Conservation (phyloP, 2,113 vertebrate species). For the Ptychochromis oligacanthus region DNA sequence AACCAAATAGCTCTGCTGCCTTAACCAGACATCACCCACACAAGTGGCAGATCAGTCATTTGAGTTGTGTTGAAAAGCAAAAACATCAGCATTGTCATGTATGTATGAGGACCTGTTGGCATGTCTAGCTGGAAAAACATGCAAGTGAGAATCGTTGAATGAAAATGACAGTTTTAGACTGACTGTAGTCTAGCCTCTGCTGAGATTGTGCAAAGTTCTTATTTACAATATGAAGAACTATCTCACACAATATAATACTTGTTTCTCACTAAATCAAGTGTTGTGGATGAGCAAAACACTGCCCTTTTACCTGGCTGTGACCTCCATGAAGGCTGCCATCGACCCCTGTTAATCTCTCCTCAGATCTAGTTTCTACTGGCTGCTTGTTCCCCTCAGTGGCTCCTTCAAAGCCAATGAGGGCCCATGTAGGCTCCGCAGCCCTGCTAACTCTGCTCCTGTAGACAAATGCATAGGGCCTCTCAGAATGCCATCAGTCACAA, state of each 20-base stretch:
- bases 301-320: slow-evolving; percentile 64
- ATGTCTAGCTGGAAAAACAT: too few species aligned
- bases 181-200: too few species aligned
- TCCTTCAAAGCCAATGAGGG: slow-evolving; percentile 36
- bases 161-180: too few species aligned
- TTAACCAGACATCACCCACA: too few species aligned
- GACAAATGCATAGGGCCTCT: slow-evolving; percentile 16
- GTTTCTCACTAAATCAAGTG: neutral
- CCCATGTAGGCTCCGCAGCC: neutral
- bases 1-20: too few species aligned
- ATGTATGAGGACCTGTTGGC: too few species aligned
- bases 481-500: slow-evolving; percentile 56
- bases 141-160: too few species aligned
- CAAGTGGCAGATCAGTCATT: too few species aligned
- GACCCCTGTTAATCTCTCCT: slow-evolving; percentile 63
- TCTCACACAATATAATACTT: neutral
- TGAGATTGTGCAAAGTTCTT: too few species aligned
- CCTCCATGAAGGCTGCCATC: slow-evolving; percentile 47
- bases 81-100: too few species aligned
- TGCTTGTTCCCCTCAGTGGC: slow-evolving; percentile 46
- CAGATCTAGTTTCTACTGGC: slow-evolving; percentile 37
- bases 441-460: slow-evolving; percentile 6
- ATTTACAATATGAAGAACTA: neutral
- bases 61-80: too few species aligned
- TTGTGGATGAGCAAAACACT: neutral